A percentile compares a stretch with the other conserved stretches of the same genome.
These are phyloP conservation scores for Phyllotreta striolata DNA, from an alignment of 2,888 invertebrate genomes.

Conservation along the genomic window DNA sequence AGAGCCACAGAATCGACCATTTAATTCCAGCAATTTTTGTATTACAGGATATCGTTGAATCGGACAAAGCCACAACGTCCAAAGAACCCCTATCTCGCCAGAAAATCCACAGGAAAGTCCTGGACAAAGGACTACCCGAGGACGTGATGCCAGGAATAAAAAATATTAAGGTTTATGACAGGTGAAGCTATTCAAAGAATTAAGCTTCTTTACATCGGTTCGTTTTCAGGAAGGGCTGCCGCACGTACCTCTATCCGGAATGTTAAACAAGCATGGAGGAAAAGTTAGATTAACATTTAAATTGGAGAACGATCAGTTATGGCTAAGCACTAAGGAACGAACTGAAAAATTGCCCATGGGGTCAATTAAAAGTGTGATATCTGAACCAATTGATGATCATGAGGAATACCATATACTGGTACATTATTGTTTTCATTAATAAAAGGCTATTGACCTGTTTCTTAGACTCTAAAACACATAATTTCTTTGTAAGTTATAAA, in stretches of 20 bases:
- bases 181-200: constrained; percentile 21
- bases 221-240: constrained; percentile 77
- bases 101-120: constrained; percentile 83
- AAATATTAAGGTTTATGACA: constrained; percentile 70
- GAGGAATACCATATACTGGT: constrained; percentile 93
- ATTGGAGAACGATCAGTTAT: constrained; percentile 87
- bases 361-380: constrained; percentile 82
- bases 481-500: constrained; percentile 1
- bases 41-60: constrained; percentile 66
- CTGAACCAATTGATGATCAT: constrained; percentile 86
- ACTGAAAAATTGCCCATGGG: constrained; percentile 92
- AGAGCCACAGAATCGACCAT: constrained; percentile 3
- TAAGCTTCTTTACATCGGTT: constrained; percentile 21
- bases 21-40: constrained; percentile 29
- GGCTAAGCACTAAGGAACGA: constrained; percentile 92
- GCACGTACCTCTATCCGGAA: constrained; percentile 81
- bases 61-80: constrained; percentile 68
- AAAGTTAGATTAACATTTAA: constrained; percentile 93
- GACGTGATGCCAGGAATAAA: constrained; percentile 89
- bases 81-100: constrained; percentile 80
- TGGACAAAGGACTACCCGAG: constrained; percentile 90
- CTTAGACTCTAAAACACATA: neutral
- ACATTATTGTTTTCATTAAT: constrained; percentile 46
- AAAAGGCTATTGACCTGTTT: neutral
- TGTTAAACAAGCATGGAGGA: constrained; percentile 89